Evolutionary conservation across 2,888 invertebrate species (phyloP), one percentile per base, ranked within the genome.

Genomic region (Phanerotoma sp.): DNA sequence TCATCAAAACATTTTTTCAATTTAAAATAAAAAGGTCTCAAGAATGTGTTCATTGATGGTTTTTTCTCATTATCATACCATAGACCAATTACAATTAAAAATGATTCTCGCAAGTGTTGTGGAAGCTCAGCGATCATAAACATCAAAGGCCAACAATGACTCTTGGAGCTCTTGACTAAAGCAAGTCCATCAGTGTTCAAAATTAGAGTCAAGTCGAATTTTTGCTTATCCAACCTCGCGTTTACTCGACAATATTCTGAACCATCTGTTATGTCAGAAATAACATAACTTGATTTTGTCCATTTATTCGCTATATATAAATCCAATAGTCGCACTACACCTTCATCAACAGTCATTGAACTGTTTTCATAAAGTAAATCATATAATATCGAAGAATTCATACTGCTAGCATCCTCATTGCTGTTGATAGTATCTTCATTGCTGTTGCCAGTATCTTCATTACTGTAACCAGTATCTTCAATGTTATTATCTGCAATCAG

Each of bases 211-310:
- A 60, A 18, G 30, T 57, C 53, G 32, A 38, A 60, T 30, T 25
- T 5, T 18, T 22, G 11, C 42, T 37, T 45, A 33, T 47, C 10
- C 3, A 7, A 15, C 11, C 38, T 40, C 5, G 54, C 28, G 37
- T 53, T 60, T 4, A 57, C 49, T 51, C 51, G 28, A 13, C 50
- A 51, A 51, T 60, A 60, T 28, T 60, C 56, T 5, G 53, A 47
- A 5, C 58, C 53, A 50, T 58, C 52, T 3, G 47, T 58, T 2
- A 58, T 54, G 20, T 58, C 44, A 28, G 18, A 16, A 42, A 51
- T 57, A 13, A 46, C 20, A 57, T 54, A 30, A 33, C 21, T 25
- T 30, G 44, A 7, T 21, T 13, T 15, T 33, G 7, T 5, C 41
- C 7, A 11, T 16, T 13, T 11, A 6, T 54, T 13, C 7, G n/a